Percentiles rank a stretch among this genome's conserved stretches.
Evolutionary conservation across 1,140 invertebrate species (phyloP).

Genomic region (Drosophila erecta): DNA sequence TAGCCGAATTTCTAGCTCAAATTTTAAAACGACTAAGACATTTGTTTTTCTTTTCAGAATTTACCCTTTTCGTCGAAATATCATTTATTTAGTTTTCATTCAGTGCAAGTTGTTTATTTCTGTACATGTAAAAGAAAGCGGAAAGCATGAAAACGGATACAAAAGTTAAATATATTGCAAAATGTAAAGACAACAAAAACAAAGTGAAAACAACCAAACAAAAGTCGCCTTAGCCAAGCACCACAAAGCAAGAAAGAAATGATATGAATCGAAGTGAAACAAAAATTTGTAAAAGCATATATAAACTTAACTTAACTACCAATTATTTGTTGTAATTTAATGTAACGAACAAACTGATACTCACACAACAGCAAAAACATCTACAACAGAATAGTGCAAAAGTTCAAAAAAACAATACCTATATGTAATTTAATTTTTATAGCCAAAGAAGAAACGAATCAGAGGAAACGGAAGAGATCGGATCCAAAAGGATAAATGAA

Average conservation of each 20-base stretch:
- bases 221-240: slow-evolving; percentile 84
- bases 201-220: slow-evolving; percentile 73
- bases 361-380: slow-evolving; percentile 55
- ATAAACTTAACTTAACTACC: slow-evolving; percentile 63
- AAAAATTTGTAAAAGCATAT: slow-evolving; percentile 66
- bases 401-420: slow-evolving; percentile 63
- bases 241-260: slow-evolving; percentile 72
- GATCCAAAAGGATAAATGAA: slow-evolving; percentile 34
- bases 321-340: slow-evolving; percentile 77
- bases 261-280: slow-evolving; percentile 51
- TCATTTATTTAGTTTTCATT: slow-evolving; percentile 15
- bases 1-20: slow-evolving; percentile 83
- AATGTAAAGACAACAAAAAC: slow-evolving; percentile 74
- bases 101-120: slow-evolving; percentile 57
- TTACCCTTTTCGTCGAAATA: slow-evolving; percentile 9
- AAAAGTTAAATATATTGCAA: slow-evolving; percentile 78
- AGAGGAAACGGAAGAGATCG: slow-evolving; percentile 6
- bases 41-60: slow-evolving; percentile 25
- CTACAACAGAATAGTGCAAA: slow-evolving; percentile 77
- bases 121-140: slow-evolving; percentile 49
- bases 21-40: slow-evolving; percentile 56
- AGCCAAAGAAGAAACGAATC: slow-evolving; percentile 69
- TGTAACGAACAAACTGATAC: slow-evolving; percentile 38
- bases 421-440: slow-evolving; percentile 83
- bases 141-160: slow-evolving; percentile 46